Percentiles rank a stretch among this genome's conserved stretches.
These are phyloP conservation scores for Eupristina koningsbergeri DNA, from an alignment of 1,140 invertebrate genomes.

Conservation along the genomic window DNA sequence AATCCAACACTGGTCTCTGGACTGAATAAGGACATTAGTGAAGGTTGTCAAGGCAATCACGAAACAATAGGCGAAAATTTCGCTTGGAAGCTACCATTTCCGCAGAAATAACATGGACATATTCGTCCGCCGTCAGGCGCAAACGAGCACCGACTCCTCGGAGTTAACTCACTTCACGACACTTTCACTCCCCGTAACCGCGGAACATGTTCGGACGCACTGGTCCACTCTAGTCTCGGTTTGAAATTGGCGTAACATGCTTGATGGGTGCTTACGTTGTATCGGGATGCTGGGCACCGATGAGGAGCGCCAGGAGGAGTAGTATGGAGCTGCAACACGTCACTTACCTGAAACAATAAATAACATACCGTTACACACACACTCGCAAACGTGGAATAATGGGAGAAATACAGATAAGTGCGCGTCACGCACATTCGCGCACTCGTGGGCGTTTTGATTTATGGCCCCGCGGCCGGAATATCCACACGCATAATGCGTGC, in stretches of 20 bases:
- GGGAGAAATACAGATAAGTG: too few relatives aligned
- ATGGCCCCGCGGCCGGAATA: constrained; percentile 52
- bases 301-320: constrained; percentile 54
- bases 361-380: constrained; percentile 67
- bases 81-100: not conserved
- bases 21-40: not conserved
- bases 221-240: constrained; percentile 41
- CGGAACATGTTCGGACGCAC: too few relatives aligned
- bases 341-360: constrained; percentile 75
- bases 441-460: constrained; percentile 65
- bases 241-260: constrained; percentile 60
- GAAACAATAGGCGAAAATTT: not conserved
- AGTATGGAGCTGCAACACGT: constrained; percentile 64
- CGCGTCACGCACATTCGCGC: not conserved
- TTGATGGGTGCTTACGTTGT: constrained; percentile 70
- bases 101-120: not conserved
- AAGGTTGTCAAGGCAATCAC: too few relatives aligned
- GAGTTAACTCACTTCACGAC: constrained; percentile 1
- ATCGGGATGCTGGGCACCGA: constrained; percentile 65
- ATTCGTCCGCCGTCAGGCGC: too few relatives aligned
- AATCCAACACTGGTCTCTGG: not conserved
- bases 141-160: too few relatives aligned
- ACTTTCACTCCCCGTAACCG: constrained; percentile 24
- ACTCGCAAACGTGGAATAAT: not conserved
- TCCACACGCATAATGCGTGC: not conserved